Evolutionary conservation across 2,797 vertebrate species (phyloP).

Genomic region (Periparus ater): DNA sequence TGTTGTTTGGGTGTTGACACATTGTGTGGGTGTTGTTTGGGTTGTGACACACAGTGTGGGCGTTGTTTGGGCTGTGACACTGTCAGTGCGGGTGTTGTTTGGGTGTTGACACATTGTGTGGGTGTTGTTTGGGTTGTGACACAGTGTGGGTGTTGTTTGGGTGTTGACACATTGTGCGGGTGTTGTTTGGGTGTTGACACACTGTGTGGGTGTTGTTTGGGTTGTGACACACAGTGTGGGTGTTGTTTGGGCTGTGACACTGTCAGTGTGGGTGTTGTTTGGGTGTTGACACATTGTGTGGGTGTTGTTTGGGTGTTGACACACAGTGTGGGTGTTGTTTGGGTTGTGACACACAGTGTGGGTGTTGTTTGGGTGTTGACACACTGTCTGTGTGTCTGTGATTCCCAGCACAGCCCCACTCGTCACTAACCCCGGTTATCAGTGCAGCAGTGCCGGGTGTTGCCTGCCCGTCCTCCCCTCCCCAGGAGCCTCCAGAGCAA

Average conservation of each 20-base stretch:
- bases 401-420: background rate
- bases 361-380: background rate
- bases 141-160: too few species aligned
- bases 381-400: background rate
- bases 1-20: too few species aligned
- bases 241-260: background rate
- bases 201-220: background rate
- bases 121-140: too few species aligned
- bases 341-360: background rate
- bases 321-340: background rate
- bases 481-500: rapidly evolving
- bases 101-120: too few species aligned
- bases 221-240: background rate
- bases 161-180: too few species aligned
- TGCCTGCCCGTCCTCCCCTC: background rate
- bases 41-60: too few species aligned
- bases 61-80: too few species aligned
- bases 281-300: too few species aligned
- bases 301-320: too few species aligned
- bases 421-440: background rate
- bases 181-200: too few species aligned
- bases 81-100: too few species aligned
- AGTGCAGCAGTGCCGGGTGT: background rate
- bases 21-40: too few species aligned
- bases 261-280: background rate